These are phyloP conservation scores for Hybognathus amarus DNA, from an alignment of 2,797 vertebrate genomes.

Conservation along the genomic window DNA sequence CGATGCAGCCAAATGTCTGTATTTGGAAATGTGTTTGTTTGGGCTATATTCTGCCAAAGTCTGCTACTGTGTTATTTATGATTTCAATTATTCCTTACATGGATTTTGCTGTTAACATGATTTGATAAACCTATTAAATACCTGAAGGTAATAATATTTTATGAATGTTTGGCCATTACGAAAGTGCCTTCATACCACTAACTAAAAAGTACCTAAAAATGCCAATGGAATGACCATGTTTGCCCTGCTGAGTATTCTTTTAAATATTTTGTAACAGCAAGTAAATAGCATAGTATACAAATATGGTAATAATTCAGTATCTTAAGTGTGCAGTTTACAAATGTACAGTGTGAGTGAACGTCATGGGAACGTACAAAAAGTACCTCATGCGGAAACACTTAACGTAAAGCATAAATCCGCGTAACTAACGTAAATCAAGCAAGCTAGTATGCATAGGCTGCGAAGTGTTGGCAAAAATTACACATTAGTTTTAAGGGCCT, in stretches of 20 bases:
- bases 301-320: background rate
- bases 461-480: no score
- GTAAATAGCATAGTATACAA: background rate
- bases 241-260: background rate
- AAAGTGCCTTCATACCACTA: background rate
- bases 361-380: no score
- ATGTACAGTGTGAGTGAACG: no score
- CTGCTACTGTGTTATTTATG: background rate
- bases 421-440: no score
- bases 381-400: no score
- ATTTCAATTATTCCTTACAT: background rate
- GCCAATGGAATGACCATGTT: background rate
- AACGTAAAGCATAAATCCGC: no score
- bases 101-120: background rate
- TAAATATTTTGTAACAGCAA: background rate
- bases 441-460: no score
- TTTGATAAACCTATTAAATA: conserved; percentile 14
- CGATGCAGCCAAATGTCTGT: conserved; percentile 64
- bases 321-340: no score
- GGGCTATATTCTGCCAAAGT: background rate
- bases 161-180: background rate
- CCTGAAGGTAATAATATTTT: background rate
- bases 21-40: background rate
- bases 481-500: no score
- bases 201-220: background rate